phyloP scores from a whole-genome alignment of 2,113 vertebrate species.

The Cavia aperea region DNA sequence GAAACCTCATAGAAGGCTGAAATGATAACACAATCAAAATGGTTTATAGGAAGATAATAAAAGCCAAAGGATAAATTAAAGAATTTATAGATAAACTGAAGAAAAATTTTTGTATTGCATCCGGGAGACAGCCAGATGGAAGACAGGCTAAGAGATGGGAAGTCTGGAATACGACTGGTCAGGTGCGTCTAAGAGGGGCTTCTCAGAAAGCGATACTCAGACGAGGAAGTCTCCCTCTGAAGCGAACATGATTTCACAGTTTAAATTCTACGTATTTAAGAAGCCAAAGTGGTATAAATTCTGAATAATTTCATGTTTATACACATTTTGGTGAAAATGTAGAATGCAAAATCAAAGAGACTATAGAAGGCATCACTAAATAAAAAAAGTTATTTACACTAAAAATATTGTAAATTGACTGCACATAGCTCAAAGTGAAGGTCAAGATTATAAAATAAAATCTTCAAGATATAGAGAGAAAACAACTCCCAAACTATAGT shows the following conservation, averaged over 20 bases:
- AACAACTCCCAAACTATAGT: background rate
- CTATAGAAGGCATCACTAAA: background rate
- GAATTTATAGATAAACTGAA: background rate
- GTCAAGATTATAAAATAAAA: background rate
- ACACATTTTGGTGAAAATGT: constrained; percentile 7
- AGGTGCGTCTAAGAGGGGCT: background rate
- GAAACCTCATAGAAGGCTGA: background rate
- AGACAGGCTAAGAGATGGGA: background rate
- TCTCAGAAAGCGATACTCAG: background rate
- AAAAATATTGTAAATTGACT: constrained; percentile 1
- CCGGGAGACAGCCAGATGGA: background rate
- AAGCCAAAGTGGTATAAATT: background rate
- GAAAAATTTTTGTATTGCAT: background rate
- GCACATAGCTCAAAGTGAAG: background rate
- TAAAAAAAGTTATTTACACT: background rate
- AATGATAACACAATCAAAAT: constrained; percentile 6
- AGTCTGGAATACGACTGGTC: background rate
- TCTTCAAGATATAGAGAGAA: background rate
- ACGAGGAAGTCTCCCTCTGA: background rate
- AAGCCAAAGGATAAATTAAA: background rate
- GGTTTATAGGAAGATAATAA: background rate
- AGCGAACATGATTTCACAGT: background rate
- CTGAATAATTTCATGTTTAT: background rate
- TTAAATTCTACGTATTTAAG: background rate
- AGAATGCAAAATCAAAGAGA: background rate